phyloP scores from a whole-genome alignment of 2,113 vertebrate genomes.

The Mellivora capensis region DNA sequence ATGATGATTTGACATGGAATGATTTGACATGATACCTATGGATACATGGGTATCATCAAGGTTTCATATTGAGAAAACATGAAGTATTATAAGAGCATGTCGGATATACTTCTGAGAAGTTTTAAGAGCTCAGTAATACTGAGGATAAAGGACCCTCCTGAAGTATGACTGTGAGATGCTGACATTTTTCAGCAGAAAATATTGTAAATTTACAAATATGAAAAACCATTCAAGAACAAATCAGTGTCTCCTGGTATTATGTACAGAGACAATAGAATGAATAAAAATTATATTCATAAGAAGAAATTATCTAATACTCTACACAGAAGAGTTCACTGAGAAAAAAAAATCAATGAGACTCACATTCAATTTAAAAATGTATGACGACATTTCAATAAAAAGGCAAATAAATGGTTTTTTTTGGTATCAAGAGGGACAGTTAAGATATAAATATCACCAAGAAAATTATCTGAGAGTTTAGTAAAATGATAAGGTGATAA shows the following conservation, averaged over 20 bases:
- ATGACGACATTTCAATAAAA: neutral
- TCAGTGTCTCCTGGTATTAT: neutral
- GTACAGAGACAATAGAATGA: neutral
- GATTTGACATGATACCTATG: too few relatives aligned
- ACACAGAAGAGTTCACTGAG: fast-evolving
- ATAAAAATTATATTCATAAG: neutral
- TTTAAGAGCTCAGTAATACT: neutral
- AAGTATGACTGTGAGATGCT: neutral
- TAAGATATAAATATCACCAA: neutral
- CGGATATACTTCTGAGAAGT: neutral
- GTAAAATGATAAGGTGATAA: neutral
- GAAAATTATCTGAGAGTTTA: neutral
- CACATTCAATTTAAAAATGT: neutral
- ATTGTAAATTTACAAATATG: neutral
- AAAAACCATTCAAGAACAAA: neutral
- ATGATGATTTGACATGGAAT: neutral
- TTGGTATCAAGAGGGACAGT: neutral
- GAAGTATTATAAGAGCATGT: neutral
- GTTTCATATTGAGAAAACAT: neutral
- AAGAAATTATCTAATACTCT: neutral
- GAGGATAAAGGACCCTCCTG: neutral
- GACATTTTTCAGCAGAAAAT: neutral
- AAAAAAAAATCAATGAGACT: neutral
- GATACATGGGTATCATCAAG: neutral
- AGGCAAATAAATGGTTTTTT: neutral